Conservation (phyloP, 92 coral and sea anemone genomes). For the Parazoanthus atlanticus region DNA sequence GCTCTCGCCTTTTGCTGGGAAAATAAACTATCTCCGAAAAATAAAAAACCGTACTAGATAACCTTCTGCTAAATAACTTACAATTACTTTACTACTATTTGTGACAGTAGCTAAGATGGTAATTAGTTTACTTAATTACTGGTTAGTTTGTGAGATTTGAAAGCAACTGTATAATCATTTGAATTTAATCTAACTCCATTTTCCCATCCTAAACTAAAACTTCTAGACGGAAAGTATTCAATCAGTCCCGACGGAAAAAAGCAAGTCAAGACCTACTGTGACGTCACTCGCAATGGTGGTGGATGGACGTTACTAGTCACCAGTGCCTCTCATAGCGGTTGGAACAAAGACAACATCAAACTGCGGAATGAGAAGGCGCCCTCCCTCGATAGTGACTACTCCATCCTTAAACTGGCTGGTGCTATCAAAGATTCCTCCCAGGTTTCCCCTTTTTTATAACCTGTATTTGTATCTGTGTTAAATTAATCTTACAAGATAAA, state of each 20-base stretch:
- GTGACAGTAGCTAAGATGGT: neutral
- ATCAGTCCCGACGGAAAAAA: neutral
- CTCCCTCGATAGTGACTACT: conserved; percentile 48
- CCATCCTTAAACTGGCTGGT: conserved; percentile 48
- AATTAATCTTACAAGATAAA: neutral
- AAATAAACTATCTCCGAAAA: no score
- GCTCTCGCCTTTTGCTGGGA: no score
- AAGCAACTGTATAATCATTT: no score
- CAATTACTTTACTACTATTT: no score
- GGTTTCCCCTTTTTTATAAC: conserved; percentile 3
- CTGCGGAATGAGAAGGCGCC: conserved; percentile 48
- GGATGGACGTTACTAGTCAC: conserved; percentile 67
- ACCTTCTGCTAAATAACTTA: no score
- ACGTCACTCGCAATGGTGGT: conserved; percentile 62
- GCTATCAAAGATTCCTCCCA: conserved; percentile 49
- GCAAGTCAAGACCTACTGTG: conserved; percentile 67
- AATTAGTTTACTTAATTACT: no score
- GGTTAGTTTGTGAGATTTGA: neutral
- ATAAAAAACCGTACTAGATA: no score
- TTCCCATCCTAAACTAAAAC: neutral
- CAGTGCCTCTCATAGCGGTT: conserved; percentile 58
- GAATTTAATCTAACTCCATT: no score
- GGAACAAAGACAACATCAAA: conserved; percentile 58
- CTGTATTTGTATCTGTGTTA: neutral
- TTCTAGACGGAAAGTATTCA: neutral